Conservation (phyloP, 2,888 invertebrate genomes). For the Phyto melanocephala region DNA sequence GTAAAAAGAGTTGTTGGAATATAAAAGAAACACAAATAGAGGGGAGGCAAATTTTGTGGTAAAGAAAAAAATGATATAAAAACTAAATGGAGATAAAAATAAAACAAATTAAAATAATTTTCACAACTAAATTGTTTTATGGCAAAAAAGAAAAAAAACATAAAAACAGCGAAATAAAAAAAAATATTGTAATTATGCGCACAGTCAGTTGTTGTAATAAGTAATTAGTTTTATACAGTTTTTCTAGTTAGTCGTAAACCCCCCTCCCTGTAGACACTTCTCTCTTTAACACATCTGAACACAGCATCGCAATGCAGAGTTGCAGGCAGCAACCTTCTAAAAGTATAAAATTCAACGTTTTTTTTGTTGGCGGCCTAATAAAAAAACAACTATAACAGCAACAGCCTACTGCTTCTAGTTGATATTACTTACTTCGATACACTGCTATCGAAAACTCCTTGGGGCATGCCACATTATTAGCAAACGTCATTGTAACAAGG, state of each 20-base stretch:
- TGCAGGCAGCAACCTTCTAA: constrained; percentile 36
- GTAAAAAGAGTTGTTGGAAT: neutral
- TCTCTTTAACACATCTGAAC: neutral
- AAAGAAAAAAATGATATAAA: no score
- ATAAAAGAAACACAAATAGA: neutral
- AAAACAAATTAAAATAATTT: constrained; percentile 42
- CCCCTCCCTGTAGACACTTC: neutral
- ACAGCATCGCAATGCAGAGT: neutral
- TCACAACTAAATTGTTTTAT: constrained; percentile 25
- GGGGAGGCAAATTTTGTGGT: neutral
- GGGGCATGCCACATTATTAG: constrained; percentile 65
- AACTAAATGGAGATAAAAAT: neutral
- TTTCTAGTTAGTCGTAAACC: neutral
- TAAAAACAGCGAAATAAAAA: neutral
- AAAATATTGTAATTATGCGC: constrained; percentile 61
- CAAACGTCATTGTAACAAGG: constrained; percentile 57
- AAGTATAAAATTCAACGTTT: constrained; percentile 22
- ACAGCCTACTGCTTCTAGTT: constrained; percentile 49
- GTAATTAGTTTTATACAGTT: constrained; percentile 66
- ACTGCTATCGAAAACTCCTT: constrained; percentile 33
- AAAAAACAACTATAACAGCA: constrained; percentile 1
- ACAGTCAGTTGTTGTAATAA: constrained; percentile 64
- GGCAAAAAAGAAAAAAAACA: no score
- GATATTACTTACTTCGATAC: neutral
- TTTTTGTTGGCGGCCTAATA: constrained; percentile 34